Base-by-base conservation (phyloP, 2,888 invertebrate species). In the Amiota mariae region DNA sequence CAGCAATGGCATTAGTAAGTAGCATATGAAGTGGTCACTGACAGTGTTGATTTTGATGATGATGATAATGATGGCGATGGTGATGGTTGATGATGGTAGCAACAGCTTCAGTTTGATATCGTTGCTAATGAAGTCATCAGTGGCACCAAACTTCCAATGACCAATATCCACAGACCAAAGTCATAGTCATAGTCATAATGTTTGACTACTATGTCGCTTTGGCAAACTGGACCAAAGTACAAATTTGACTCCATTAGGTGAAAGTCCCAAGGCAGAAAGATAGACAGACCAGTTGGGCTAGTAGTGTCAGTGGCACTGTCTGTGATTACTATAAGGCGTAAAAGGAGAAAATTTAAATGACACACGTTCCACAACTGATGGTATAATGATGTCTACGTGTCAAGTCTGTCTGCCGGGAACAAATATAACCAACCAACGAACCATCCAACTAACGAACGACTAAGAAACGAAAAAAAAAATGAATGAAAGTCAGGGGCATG, bases 311-410 rank as follows among this genome's bases (percentile, higher is more conserved):
- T 18, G 18, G 12, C 4, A 59, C 15, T 59, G n/a, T 11, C 18
- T 11, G 59, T 20, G 59, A 48, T 12, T 36, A 46, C 67, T 68
- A 11, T 51, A 24, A 15, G 51, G 51, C 12, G 54, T 13, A 54
- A 63, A n/a, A 24, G n/a, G 36, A 13, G 13, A 18, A 54, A 54
- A 68, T 68, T 51, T 68, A 68, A 68, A 36, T 47, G 63, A 70
- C 57, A 72, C 72, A 72, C 72, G 68, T 71, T 54, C 36, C 68
- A 48, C n/a, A 72, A n/a, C 77, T 77, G 78, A 84, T 85, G 85
- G 83, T 78, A 76, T 84, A 84, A 85, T 83, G 86, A 85, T 83
- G 86, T 73, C 86, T 85, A 84, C 84, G 84, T 84, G 84, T 68
- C 67, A 68, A 68, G 67, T 68, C 67, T 68, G 67, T 68, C 67